Percentiles rank a stretch among this genome's conserved stretches.
phyloP scores from a whole-genome alignment of 2,797 vertebrate genomes.

The Brachyalestes nurse region DNA sequence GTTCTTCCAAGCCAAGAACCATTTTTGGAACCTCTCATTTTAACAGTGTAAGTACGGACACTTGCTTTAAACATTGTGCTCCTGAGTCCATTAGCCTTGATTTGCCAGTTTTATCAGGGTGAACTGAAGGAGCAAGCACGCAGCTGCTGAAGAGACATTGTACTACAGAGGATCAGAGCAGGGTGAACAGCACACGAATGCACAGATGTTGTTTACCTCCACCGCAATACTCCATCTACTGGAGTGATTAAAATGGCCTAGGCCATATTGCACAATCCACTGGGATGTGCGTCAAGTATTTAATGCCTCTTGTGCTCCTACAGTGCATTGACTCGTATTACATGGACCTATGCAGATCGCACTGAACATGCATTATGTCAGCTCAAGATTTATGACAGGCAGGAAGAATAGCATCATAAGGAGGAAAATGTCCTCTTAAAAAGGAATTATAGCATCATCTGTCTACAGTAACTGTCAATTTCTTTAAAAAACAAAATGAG shows the following conservation, averaged over 20 bases:
- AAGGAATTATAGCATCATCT: slow-evolving; percentile 7
- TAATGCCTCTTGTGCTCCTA: slow-evolving; percentile 2
- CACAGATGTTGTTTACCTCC: slow-evolving; percentile 71
- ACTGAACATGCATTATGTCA: not conserved
- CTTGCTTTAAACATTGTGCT: not conserved
- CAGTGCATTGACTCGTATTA: not conserved
- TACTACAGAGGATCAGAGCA: slow-evolving; percentile 58
- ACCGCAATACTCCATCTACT: slow-evolving; percentile 48
- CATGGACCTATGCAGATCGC: not conserved
- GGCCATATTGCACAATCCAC: slow-evolving; percentile 48
- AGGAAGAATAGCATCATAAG: not conserved
- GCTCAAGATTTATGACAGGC: not conserved
- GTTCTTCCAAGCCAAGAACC: not conserved
- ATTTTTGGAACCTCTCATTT: not conserved
- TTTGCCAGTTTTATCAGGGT: slow-evolving; percentile 26
- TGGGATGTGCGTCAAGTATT: slow-evolving; percentile 38
- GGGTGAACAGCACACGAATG: slow-evolving; percentile 48
- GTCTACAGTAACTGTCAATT: slow-evolving; percentile 20
- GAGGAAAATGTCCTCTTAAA: slow-evolving; percentile 20
- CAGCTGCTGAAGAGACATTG: slow-evolving; percentile 62
- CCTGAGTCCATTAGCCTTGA: slow-evolving; percentile 33
- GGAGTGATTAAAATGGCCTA: slow-evolving; percentile 54
- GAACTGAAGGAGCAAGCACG: slow-evolving; percentile 30
- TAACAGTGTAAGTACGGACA: not conserved
- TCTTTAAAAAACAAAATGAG: slow-evolving; percentile 5